These are phyloP conservation scores for Rutilus rutilus DNA, from an alignment of 2,113 vertebrate genomes.

Conservation along the genomic window DNA sequence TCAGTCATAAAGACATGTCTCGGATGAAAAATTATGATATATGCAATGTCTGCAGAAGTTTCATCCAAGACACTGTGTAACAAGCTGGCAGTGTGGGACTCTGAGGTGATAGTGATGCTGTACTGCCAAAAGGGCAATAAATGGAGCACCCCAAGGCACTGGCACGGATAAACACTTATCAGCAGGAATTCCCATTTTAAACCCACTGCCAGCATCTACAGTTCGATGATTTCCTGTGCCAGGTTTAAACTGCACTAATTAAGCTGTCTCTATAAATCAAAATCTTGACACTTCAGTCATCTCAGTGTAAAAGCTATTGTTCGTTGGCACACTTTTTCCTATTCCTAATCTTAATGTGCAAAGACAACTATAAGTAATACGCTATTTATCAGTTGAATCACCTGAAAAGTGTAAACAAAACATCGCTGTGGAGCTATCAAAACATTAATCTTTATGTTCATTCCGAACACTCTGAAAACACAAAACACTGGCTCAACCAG, in stretches of 20 bases:
- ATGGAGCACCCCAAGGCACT: background rate
- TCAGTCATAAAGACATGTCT: background rate
- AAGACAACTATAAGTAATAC: background rate
- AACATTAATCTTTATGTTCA: background rate
- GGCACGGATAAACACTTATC: conserved; percentile 25
- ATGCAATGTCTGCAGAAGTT: background rate
- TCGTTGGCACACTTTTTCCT: background rate
- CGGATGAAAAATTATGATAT: background rate
- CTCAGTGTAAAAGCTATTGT: background rate
- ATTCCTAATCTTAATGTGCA: background rate
- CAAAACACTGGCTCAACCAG: background rate
- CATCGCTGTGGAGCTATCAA: background rate
- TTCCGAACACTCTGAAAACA: background rate
- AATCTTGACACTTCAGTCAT: background rate
- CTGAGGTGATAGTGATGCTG: background rate
- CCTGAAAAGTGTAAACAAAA: background rate
- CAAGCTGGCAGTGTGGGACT: background rate
- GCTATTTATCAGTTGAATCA: background rate
- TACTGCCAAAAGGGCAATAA: conserved; percentile 30
- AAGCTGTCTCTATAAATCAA: conserved; percentile 31
- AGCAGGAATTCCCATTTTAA: conserved; percentile 21
- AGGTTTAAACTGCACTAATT: conserved; percentile 30
- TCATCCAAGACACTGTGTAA: background rate
- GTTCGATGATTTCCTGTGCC: background rate
- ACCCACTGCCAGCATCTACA: conserved; percentile 23